Evolutionary conservation across 1,140 invertebrate genomes (phyloP).

Genomic region (Panagrolaimus sp.): DNA sequence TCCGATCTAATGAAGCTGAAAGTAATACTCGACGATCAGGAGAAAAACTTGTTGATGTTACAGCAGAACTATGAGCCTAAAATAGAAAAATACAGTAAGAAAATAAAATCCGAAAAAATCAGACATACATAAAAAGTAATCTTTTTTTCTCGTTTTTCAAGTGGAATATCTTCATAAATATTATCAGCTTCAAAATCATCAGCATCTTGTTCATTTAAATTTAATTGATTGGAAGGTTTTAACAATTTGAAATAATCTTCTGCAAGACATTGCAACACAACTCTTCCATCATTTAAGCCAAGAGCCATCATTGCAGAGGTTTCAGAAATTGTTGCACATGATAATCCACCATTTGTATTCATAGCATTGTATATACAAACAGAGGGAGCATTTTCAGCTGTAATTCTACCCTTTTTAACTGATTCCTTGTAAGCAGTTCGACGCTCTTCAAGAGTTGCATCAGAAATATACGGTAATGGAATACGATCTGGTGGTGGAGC

Average conservation of each 20-base stretch:
- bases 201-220: no score
- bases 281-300: conserved; percentile 7
- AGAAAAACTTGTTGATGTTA: neutral
- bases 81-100: neutral
- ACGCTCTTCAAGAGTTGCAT: neutral
- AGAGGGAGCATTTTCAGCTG: neutral
- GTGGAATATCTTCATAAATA: no score
- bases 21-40: neutral
- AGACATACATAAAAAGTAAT: no score
- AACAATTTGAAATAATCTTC: no score
- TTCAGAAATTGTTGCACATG: neutral
- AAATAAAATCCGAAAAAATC: no score
- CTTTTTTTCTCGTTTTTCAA: no score
- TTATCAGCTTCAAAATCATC: no score
- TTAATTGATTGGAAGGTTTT: no score
- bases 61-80: neutral
- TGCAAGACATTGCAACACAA: neutral
- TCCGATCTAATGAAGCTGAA: neutral
- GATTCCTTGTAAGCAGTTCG: neutral
- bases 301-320: neutral
- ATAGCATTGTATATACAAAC: neutral
- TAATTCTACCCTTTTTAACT: neutral
- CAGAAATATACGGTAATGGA: neutral
- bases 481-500: conserved; percentile 7
- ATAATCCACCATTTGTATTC: neutral